Evolutionary conservation across 2,888 invertebrate species (phyloP).

Genomic region (Aradus depressus): DNA sequence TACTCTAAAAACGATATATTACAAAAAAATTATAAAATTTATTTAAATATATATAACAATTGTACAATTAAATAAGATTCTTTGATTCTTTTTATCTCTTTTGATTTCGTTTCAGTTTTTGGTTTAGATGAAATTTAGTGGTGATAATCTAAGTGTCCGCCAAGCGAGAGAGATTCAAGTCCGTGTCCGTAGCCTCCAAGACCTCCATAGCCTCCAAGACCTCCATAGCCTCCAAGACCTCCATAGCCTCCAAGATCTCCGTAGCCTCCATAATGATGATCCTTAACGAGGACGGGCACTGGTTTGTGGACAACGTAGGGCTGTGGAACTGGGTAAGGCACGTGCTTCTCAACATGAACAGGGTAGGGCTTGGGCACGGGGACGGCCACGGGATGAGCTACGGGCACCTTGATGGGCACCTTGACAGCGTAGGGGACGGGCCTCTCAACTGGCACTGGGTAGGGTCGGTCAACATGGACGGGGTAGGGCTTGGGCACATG

Average conservation of each 20-base stretch:
- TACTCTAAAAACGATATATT: no score
- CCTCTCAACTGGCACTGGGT: constrained; percentile 41
- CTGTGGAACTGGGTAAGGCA: constrained; percentile 41
- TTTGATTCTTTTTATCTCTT: no score
- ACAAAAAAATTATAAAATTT: no score
- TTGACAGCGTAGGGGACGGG: constrained; percentile 39
- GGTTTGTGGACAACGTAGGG: constrained; percentile 49
- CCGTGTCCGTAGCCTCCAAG: neutral
- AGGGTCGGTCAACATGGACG: constrained; percentile 38
- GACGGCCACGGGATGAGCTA: constrained; percentile 32
- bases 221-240: neutral
- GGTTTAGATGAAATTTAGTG: constrained; percentile 17
- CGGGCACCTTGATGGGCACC: constrained; percentile 32
- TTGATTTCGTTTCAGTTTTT: constrained; percentile 11
- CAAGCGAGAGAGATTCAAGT: neutral
- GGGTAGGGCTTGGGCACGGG: constrained; percentile 38
- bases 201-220: neutral
- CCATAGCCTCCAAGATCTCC: neutral
- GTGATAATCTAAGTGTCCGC: constrained; percentile 16
- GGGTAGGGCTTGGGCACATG: constrained; percentile 37
- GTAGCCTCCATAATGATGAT: constrained; percentile 33
- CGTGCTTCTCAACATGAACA: constrained; percentile 38
- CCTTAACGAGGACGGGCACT: constrained; percentile 37
- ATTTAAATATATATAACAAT: no score
- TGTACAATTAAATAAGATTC: no score